phyloP scores from a whole-genome alignment of 2,113 vertebrate species.

The Mastomys natalensis region DNA sequence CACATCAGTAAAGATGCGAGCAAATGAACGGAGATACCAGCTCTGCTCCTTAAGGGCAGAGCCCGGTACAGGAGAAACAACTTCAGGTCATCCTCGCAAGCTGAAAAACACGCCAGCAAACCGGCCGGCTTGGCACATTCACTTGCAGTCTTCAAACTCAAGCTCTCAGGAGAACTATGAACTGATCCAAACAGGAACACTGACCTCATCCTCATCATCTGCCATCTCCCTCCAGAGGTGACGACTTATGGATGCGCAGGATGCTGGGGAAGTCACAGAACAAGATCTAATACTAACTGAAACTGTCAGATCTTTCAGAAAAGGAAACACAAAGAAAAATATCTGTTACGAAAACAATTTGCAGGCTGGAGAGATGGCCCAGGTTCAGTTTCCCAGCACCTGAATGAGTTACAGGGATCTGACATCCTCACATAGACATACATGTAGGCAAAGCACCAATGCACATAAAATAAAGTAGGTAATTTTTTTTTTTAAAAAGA shows the following conservation, averaged over 20 bases:
- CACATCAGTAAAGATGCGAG: constrained; percentile 2
- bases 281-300: background rate
- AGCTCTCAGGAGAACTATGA: constrained; percentile 30
- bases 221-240: background rate
- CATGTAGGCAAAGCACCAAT: background rate
- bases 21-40: background rate
- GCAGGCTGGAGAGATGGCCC: background rate
- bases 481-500: background rate
- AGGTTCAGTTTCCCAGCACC: background rate
- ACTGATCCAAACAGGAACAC: background rate
- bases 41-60: background rate
- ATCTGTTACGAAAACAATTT: constrained; percentile 9
- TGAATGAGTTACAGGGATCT: background rate
- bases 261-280: constrained; percentile 8
- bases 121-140: background rate
- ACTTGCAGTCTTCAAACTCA: constrained; percentile 17
- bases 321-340: background rate
- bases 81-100: constrained; percentile 31
- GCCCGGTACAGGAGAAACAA: background rate
- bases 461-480: background rate
- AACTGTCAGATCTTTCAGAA: constrained; percentile 47
- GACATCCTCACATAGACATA: background rate
- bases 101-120: background rate
- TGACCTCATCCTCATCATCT: background rate
- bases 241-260: background rate